Base-by-base conservation (phyloP, 2,888 invertebrate species). In the Leptogaster cylindrica region DNA sequence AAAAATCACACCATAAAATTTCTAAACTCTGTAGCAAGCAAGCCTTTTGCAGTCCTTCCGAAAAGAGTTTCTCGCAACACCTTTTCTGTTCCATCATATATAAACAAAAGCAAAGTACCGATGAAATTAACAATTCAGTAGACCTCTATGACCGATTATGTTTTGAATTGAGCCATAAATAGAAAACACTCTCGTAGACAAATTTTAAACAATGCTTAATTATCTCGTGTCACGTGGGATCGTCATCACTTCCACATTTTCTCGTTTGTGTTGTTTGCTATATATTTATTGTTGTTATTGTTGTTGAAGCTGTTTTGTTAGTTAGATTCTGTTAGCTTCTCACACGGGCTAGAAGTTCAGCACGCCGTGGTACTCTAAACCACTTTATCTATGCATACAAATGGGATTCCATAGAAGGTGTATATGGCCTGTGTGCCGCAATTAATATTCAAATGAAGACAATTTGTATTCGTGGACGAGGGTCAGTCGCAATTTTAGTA, bases 351-450 rank as follows among this genome's bases (percentile, higher is more conserved):
- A n/a, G n/a, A n/a, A 31, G 31, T 31, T 10, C 31, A 6, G 31
- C 31, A 31, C 31, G 31, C 10, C 10, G 31, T 8, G 31, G 10
- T 31, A 41, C 36, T 31, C 33, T 55, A 31, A 36, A 61, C 61
- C 61, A 61, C 61, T 61, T 61, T 61, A 61, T 61, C 39, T 61
- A 61, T 61, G 61, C 61, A 61, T 61, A 61, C 61, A 61, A 61
- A 61, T 61, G 36, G 39, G 61, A 36, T 61, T 61, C 41, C 61
- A 61, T 61, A 18, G 36, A 28, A 31, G 28, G 55, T 20, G 18
- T 25, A 36, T 39, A 61, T 39, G 36, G 61, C 20, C 39, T 61
- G 20, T 61, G 18, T 39, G 27, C 41, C 61, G 20, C 39, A 61
- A 61, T 61, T 61, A 61, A 61, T 39, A 61, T 61, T 61, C 61